phyloP scores from a whole-genome alignment of 2,797 vertebrate species.

The Percopsis omiscomaycus region DNA sequence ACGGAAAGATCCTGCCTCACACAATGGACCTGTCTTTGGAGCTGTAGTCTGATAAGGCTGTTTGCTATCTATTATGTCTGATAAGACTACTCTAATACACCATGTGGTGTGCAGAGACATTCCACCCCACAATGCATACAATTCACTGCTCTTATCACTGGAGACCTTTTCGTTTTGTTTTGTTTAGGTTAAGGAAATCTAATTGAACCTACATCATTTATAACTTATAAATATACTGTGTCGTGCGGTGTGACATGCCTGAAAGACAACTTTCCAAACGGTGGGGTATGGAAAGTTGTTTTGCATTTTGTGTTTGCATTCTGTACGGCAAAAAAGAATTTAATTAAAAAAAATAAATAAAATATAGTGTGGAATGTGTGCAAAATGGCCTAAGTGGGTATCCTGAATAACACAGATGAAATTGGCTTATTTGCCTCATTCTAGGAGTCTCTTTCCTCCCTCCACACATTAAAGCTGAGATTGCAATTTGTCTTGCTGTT shows the following conservation, averaged over 20 bases:
- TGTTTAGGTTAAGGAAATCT: neutral
- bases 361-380: constrained; percentile 29
- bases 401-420: constrained; percentile 59
- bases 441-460: constrained; percentile 59
- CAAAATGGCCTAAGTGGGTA: constrained; percentile 50
- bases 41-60: constrained; percentile 40
- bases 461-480: constrained; percentile 80
- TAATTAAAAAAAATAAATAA: constrained; percentile 38
- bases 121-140: constrained; percentile 7
- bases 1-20: constrained; percentile 53
- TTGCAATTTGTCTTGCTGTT: constrained; percentile 84
- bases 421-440: constrained; percentile 73
- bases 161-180: neutral
- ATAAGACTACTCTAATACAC: neutral
- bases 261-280: constrained; percentile 14
- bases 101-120: neutral
- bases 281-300: neutral
- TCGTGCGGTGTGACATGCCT: constrained; percentile 7
- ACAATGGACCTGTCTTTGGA: constrained; percentile 40
- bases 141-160: neutral
- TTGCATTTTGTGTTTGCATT: no score
- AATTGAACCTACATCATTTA: neutral
- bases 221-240: neutral
- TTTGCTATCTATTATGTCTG: constrained; percentile 12
- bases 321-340: constrained; percentile 20